Percentiles rank a stretch among this genome's conserved stretches.
Conservation (phyloP, 2,888 invertebrate species). For the Arctia plantaginis region DNA sequence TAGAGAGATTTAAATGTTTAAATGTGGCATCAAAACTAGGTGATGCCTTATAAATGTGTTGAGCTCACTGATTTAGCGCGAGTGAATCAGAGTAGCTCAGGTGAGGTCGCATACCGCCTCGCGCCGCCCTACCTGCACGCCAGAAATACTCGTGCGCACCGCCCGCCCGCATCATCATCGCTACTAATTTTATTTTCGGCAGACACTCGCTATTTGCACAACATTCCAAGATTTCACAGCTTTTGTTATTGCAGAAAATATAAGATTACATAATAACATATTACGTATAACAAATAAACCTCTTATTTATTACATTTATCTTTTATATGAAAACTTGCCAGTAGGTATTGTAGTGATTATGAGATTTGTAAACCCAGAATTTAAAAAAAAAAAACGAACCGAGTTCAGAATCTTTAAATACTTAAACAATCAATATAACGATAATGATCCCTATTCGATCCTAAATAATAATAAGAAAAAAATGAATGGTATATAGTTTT, state of each 20-base stretch:
- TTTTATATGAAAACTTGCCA: background rate
- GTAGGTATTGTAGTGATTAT: background rate
- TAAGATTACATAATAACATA: conserved; percentile 25
- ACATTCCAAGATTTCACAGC: conserved; percentile 60
- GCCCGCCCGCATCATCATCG: conserved; percentile 65
- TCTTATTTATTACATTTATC: background rate
- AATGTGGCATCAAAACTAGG: conserved; percentile 60
- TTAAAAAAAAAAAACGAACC: background rate
- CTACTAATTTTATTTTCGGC: conserved; percentile 70
- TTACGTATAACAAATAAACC: conserved; percentile 16
- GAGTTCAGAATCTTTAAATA: too few species aligned
- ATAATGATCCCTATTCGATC: background rate
- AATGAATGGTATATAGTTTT: background rate
- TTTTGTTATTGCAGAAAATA: conserved; percentile 55
- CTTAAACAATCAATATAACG: too few species aligned
- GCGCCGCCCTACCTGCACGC: conserved; percentile 82
- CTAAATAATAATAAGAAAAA: background rate
- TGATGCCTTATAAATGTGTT: conserved; percentile 74
- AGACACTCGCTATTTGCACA: conserved; percentile 58
- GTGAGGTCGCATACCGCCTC: conserved; percentile 85
- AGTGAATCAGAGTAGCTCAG: conserved; percentile 83
- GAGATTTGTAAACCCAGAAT: background rate
- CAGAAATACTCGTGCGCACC: conserved; percentile 80
- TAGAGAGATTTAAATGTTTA: conserved; percentile 3
- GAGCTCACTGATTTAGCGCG: conserved; percentile 81